phyloP scores from a whole-genome alignment of 1,140 invertebrate genomes.

The Papilio helenus region DNA sequence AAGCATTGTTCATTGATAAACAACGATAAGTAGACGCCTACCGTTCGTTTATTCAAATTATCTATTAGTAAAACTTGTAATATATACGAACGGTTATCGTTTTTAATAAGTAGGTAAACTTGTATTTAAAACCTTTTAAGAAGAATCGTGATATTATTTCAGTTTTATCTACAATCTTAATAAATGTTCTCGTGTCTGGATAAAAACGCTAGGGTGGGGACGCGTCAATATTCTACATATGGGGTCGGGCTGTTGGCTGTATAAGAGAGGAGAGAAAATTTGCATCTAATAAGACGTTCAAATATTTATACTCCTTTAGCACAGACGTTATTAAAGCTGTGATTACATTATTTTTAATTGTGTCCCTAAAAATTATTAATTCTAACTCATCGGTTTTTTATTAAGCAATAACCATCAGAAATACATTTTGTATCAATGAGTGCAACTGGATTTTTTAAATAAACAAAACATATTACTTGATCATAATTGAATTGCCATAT shows the following conservation, averaged over 20 bases:
- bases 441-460: slow-evolving; percentile 8
- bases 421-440: neutral
- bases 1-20: slow-evolving; percentile 39
- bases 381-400: slow-evolving; percentile 3
- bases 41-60: slow-evolving; percentile 3
- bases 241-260: neutral
- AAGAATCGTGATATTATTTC: slow-evolving; percentile 10
- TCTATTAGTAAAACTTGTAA: neutral
- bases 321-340: neutral
- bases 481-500: slow-evolving; percentile 14
- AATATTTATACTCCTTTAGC: neutral
- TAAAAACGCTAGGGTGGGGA: neutral
- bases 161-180: slow-evolving; percentile 20
- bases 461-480: slow-evolving; percentile 20
- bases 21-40: slow-evolving; percentile 4
- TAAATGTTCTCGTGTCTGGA: slow-evolving; percentile 14
- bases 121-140: neutral
- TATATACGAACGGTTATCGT: neutral
- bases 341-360: neutral
- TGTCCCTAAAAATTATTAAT: neutral
- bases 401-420: slow-evolving; percentile 8
- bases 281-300: neutral
- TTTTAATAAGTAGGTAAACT: neutral
- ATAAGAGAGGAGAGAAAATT: neutral
- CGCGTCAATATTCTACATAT: neutral